Evolutionary conservation across 2,888 invertebrate species (phyloP).

Genomic region (Leuctra nigra): DNA sequence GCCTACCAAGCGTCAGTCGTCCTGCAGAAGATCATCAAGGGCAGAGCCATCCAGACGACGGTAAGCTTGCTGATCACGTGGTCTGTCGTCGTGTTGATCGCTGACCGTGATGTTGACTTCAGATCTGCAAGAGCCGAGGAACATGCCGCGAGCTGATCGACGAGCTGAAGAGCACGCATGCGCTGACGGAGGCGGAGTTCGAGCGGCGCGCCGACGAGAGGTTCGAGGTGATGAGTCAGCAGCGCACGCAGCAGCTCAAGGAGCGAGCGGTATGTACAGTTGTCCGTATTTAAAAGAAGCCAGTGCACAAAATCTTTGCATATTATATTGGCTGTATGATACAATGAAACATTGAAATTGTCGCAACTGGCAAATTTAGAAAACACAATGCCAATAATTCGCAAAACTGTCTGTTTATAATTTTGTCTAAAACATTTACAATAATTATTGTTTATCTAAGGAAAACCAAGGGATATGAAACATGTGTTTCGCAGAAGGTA

Average conservation of each 20-base stretch:
- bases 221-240: slow-evolving; percentile 36
- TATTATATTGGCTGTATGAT: too few relatives aligned
- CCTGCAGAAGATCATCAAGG: slow-evolving; percentile 60
- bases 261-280: not conserved
- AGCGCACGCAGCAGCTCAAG: slow-evolving; percentile 34
- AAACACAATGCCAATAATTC: too few relatives aligned
- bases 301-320: too few relatives aligned
- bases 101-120: slow-evolving; percentile 14
- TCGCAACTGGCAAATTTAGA: too few relatives aligned
- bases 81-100: not conserved
- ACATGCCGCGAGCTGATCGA: slow-evolving; percentile 62
- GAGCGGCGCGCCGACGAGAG: slow-evolving; percentile 31
- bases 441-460: too few relatives aligned
- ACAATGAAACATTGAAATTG: too few relatives aligned
- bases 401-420: not conserved
- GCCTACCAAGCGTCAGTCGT: slow-evolving; percentile 50
- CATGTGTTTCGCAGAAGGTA: too few relatives aligned
- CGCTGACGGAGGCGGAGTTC: slow-evolving; percentile 52
- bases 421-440: too few relatives aligned
- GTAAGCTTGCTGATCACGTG: slow-evolving; percentile 4
- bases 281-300: too few relatives aligned
- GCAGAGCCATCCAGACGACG: slow-evolving; percentile 64
- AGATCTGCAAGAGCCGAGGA: slow-evolving; percentile 67
- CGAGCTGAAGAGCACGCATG: slow-evolving; percentile 62
- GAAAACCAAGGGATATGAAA: too few relatives aligned